phyloP scores from a whole-genome alignment of 2,797 vertebrate species.

The Acrossocheilus wenchowensis region DNA sequence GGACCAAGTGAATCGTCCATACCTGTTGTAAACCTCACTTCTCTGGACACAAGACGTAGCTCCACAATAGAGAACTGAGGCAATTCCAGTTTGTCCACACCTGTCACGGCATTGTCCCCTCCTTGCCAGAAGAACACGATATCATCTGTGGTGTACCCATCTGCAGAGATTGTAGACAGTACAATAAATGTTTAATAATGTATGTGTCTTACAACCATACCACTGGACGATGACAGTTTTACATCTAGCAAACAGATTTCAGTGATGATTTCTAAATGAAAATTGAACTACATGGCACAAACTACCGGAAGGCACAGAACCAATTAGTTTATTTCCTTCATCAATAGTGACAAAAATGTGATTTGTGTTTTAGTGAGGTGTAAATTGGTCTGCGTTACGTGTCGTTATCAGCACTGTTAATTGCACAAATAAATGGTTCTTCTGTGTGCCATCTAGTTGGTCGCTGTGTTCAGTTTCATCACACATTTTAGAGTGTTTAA shows the following conservation, averaged over 20 bases:
- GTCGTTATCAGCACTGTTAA: not conserved
- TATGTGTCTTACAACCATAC: not conserved
- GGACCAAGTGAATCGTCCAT: constrained; percentile 37
- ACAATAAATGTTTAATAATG: not conserved
- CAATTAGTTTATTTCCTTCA: not conserved
- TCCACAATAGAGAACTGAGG: constrained; percentile 95
- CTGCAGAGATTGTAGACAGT: constrained; percentile 69
- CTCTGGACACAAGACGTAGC: constrained; percentile 87
- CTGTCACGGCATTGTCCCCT: constrained; percentile 86
- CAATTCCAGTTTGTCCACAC: constrained; percentile 91
- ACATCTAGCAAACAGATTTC: not conserved
- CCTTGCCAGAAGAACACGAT: constrained; percentile 97
- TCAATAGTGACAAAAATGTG: not conserved
- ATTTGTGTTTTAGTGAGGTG: not conserved
- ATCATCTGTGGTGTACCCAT: constrained; percentile 96
- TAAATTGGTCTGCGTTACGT: not conserved
- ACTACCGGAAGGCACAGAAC: not conserved
- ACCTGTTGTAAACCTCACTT: constrained; percentile 95
- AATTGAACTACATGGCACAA: not conserved
- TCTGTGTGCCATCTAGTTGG: not conserved
- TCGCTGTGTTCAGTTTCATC: not conserved
- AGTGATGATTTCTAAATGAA: not conserved
- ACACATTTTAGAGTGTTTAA: constrained; percentile 5
- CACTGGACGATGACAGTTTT: not conserved
- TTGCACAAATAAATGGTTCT: not conserved